phyloP scores from a whole-genome alignment of 2,797 vertebrate genomes.

The Rhyacichthys aspro region DNA sequence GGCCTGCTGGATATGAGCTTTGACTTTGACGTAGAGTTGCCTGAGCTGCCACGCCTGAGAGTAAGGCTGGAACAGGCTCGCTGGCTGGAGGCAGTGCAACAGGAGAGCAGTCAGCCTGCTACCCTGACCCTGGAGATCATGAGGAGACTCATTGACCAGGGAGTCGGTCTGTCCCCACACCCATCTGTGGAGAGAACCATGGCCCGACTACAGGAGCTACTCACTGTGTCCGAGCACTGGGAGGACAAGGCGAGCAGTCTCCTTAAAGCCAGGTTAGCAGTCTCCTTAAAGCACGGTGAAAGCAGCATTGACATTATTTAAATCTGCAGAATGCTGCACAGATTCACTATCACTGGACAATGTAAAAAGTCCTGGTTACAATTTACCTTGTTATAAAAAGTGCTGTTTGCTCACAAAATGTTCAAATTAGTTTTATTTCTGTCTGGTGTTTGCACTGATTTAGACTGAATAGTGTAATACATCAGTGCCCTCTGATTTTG shows the following conservation, averaged over 20 bases:
- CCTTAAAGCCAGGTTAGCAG: constrained; percentile 89
- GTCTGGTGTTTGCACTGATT: constrained; percentile 57
- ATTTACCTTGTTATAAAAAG: not conserved
- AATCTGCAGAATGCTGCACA: not conserved
- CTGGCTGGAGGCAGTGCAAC: constrained; percentile 92
- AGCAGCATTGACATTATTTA: not conserved
- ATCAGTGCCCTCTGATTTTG: constrained; percentile 74
- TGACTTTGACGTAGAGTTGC: constrained; percentile 92
- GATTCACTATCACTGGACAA: not conserved
- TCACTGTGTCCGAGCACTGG: constrained; percentile 96
- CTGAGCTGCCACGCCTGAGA: constrained; percentile 86
- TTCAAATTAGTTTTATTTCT: constrained; percentile 12
- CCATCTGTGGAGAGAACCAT: constrained; percentile 92
- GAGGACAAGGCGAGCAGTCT: constrained; percentile 92
- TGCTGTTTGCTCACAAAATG: no score
- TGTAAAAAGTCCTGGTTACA: not conserved
- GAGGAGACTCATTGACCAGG: constrained; percentile 96
- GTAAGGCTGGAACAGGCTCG: constrained; percentile 91
- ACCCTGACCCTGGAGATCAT: constrained; percentile 92
- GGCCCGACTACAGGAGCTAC: constrained; percentile 94
- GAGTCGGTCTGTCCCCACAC: constrained; percentile 91
- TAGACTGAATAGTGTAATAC: constrained; percentile 55
- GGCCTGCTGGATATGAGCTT: constrained; percentile 90
- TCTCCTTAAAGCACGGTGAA: no score
- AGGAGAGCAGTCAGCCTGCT: constrained; percentile 81